Conservation (phyloP, 37 sponge, comb jelly and placozoan genomes). For the Tethya wilhelma region DNA sequence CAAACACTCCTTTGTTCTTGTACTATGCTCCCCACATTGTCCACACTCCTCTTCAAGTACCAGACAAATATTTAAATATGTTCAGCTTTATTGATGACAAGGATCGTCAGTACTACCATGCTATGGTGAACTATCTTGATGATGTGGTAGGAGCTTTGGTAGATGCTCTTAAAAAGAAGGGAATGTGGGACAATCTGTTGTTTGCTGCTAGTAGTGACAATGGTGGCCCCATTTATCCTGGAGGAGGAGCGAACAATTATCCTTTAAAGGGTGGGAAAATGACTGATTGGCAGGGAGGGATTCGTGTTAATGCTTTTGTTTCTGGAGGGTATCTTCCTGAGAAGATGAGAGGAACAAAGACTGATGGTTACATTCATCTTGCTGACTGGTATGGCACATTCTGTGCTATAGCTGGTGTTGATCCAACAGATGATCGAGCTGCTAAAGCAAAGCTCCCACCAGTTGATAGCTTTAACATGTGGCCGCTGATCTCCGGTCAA, state of each 20-base stretch:
- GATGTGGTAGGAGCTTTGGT: constrained; percentile 24
- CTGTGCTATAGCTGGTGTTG: constrained; percentile 40
- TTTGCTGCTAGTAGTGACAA: no score
- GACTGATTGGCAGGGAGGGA: no score
- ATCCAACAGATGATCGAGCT: constrained; percentile 25
- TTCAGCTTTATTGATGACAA: constrained; percentile 32
- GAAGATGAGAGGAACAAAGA: no score
- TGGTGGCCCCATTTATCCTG: constrained; percentile 17
- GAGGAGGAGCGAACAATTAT: constrained; percentile 52
- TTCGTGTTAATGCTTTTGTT: constrained; percentile 10
- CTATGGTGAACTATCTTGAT: constrained; percentile 22
- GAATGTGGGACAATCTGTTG: no score
- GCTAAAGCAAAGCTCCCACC: no score
- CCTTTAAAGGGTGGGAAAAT: constrained; percentile 49
- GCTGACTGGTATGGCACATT: no score
- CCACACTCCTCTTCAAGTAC: no score
- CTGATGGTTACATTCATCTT: no score
- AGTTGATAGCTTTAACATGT: not conserved
- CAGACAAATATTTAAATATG: constrained; percentile 8
- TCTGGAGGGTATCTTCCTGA: constrained; percentile 21
- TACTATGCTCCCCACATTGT: no score
- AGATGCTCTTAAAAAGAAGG: constrained; percentile 15
- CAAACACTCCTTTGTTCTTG: no score
- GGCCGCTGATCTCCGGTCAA: constrained; percentile 11
- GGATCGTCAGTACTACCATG: no score